phyloP scores from a whole-genome alignment of 2,113 vertebrate genomes.

The Garra rufa region DNA sequence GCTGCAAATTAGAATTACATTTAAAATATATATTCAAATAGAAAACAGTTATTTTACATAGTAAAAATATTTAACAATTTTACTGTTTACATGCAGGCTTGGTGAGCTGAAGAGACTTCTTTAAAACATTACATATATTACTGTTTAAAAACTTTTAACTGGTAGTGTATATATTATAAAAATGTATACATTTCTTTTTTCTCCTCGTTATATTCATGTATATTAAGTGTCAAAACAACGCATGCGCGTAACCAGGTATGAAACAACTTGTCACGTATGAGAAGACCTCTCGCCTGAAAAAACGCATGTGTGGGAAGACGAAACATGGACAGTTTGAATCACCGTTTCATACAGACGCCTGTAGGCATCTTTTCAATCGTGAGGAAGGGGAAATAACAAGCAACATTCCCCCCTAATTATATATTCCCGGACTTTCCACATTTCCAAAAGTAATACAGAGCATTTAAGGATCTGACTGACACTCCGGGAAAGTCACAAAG shows the following conservation, averaged over 20 bases:
- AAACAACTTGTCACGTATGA: constrained; percentile 12
- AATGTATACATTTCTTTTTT: no score
- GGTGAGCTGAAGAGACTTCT: no score
- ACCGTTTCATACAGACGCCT: constrained; percentile 14
- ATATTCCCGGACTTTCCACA: neutral
- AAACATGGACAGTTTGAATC: constrained; percentile 50
- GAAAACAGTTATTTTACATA: no score
- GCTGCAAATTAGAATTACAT: no score
- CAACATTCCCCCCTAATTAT: neutral
- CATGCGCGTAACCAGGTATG: constrained; percentile 49
- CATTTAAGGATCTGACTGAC: constrained; percentile 47
- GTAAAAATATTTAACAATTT: no score
- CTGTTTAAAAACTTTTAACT: no score
- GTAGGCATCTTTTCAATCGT: constrained; percentile 6
- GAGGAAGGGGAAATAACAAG: constrained; percentile 39
- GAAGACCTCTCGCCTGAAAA: constrained; percentile 39
- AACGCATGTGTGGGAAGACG: constrained; percentile 25
- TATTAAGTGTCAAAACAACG: neutral
- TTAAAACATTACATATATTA: no score
- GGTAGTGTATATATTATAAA: no score
- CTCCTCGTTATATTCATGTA: neutral
- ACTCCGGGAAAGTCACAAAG: neutral
- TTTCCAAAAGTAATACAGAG: constrained; percentile 4
- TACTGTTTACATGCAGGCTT: no score
- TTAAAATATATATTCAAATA: no score